Conservation (phyloP, 2,113 vertebrate species). For the Pagrus major region DNA sequence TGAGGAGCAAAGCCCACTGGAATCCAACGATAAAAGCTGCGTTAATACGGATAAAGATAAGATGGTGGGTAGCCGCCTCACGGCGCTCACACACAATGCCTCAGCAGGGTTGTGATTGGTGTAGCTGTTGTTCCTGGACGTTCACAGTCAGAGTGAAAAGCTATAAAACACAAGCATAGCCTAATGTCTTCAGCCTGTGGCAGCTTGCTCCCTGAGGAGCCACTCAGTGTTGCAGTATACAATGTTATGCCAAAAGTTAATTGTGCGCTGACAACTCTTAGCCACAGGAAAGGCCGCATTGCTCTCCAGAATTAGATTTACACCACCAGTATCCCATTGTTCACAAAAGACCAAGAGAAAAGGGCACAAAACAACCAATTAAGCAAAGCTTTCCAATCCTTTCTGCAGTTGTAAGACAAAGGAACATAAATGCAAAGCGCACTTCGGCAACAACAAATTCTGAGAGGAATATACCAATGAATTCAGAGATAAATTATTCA, state of each 20-base stretch:
- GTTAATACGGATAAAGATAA: conserved; percentile 46
- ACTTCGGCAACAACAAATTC: conserved; percentile 56
- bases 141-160: conserved; percentile 43
- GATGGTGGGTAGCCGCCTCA: conserved; percentile 29
- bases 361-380: conserved; percentile 78
- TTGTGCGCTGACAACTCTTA: conserved; percentile 69
- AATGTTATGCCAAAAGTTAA: conserved; percentile 74
- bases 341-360: conserved; percentile 69
- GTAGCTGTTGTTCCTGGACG: conserved; percentile 49
- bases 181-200: conserved; percentile 55
- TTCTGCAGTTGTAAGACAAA: conserved; percentile 46
- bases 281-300: conserved; percentile 63
- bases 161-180: conserved; percentile 53
- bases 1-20: conserved; percentile 13
- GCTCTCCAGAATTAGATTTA: conserved; percentile 72
- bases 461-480: conserved; percentile 46
- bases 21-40: conserved; percentile 39
- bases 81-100: conserved; percentile 36
- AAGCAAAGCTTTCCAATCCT: conserved; percentile 68
- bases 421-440: conserved; percentile 50
- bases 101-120: conserved; percentile 52
- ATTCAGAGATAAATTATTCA: conserved; percentile 63
- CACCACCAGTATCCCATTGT: conserved; percentile 66
- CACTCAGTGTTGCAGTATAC: conserved; percentile 55
- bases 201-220: conserved; percentile 63